Evolutionary conservation across 1,140 invertebrate species (phyloP).

Genomic region (Onthophagus taurus): DNA sequence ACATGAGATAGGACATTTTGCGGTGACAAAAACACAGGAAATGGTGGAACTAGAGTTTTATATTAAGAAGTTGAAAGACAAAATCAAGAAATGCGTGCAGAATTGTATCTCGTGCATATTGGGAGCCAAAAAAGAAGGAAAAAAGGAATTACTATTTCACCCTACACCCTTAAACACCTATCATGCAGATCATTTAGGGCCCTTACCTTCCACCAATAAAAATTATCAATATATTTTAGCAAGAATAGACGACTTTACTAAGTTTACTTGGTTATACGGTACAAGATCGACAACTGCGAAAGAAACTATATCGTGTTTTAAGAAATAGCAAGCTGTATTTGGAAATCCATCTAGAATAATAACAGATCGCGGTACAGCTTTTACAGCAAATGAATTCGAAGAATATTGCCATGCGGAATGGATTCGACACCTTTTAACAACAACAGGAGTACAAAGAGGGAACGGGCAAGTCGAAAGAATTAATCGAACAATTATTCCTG

Average conservation of each 20-base stretch:
- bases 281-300: constrained; percentile 27
- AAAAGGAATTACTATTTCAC: constrained; percentile 33
- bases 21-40: constrained; percentile 31
- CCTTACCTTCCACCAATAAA: constrained; percentile 34
- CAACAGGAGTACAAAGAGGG: too few species aligned
- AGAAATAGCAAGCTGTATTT: constrained; percentile 16
- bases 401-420: too few species aligned
- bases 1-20: constrained; percentile 13
- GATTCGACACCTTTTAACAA: too few species aligned
- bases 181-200: constrained; percentile 36
- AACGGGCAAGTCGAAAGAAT: too few species aligned
- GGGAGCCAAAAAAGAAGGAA: constrained; percentile 36
- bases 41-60: too few species aligned
- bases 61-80: too few species aligned
- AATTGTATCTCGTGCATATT: too few species aligned
- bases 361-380: too few species aligned
- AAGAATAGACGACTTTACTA: constrained; percentile 35
- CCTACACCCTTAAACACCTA: constrained; percentile 26
- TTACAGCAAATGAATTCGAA: too few species aligned
- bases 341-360: too few species aligned
- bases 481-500: too few species aligned
- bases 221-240: constrained; percentile 35
- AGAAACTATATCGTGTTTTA: constrained; percentile 21
- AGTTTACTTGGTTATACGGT: constrained; percentile 35
- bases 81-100: too few species aligned